Conservation (phyloP, 92 coral and sea anemone species). For the Hydrozoanthus gracilis region DNA sequence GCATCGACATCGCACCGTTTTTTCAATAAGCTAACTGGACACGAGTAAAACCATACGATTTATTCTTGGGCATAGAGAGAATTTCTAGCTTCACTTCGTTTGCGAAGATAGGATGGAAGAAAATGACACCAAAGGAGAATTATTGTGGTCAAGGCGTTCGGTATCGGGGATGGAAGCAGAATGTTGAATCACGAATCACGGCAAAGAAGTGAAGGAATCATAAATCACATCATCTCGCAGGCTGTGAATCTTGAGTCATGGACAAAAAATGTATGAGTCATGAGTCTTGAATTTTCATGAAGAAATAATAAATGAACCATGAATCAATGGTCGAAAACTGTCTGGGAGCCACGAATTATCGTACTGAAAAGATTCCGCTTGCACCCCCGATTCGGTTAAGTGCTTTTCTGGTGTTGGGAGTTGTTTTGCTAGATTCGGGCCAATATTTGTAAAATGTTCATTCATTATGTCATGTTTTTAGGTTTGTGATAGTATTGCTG, state of each 20-base stretch:
- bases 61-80: constrained; percentile 24
- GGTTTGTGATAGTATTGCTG: not conserved
- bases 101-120: constrained; percentile 26
- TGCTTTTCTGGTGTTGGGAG: constrained; percentile 32
- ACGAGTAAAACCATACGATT: constrained; percentile 45
- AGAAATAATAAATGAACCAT: too few species aligned
- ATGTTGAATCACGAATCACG: too few species aligned
- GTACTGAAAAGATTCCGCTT: too few species aligned
- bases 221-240: too few species aligned
- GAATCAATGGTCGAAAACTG: too few species aligned
- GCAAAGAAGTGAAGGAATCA: too few species aligned
- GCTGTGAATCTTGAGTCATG: too few species aligned
- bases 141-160: not conserved
- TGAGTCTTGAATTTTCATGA: too few species aligned
- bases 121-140: constrained; percentile 29
- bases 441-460: constrained; percentile 23
- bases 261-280: not conserved
- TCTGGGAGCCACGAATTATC: too few species aligned
- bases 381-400: not conserved
- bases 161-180: too few species aligned
- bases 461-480: constrained; percentile 28
- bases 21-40: constrained; percentile 19
- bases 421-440: constrained; percentile 44
- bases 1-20: not conserved
- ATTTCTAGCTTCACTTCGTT: constrained; percentile 30